phyloP scores from a whole-genome alignment of 2,888 invertebrate genomes.

The Torymus tubicola region DNA sequence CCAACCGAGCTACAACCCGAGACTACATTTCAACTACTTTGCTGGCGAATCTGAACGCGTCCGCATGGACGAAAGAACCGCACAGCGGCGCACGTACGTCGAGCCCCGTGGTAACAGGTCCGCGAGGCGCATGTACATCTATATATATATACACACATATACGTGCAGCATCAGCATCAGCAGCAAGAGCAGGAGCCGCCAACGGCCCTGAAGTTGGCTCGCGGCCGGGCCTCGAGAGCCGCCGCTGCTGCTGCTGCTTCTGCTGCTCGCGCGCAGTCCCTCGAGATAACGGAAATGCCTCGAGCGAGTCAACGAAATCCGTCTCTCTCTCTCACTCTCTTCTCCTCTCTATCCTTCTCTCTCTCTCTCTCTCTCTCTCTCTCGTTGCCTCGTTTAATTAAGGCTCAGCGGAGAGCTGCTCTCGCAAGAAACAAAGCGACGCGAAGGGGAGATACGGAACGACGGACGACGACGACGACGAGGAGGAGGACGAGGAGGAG shows the following conservation, averaged over 20 bases:
- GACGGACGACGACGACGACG: slow-evolving; percentile 40
- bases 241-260: slow-evolving; percentile 23
- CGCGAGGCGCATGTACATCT: slow-evolving; percentile 1
- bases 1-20: no score
- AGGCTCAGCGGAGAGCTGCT: slow-evolving; percentile 49
- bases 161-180: slow-evolving; percentile 44
- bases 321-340: slow-evolving; percentile 44
- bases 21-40: background rate
- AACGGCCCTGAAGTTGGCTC: slow-evolving; percentile 32
- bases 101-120: slow-evolving; percentile 23
- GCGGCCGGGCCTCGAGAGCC: slow-evolving; percentile 34
- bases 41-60: slow-evolving; percentile 4
- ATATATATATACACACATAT: background rate
- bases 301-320: slow-evolving; percentile 58
- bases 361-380: no score
- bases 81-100: background rate
- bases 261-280: slow-evolving; percentile 39
- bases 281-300: slow-evolving; percentile 62
- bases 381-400: slow-evolving; percentile 52
- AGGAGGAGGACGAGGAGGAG: background rate
- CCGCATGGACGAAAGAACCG: slow-evolving; percentile 27
- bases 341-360: background rate
- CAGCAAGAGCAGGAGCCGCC: slow-evolving; percentile 31
- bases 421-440: slow-evolving; percentile 58
- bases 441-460: slow-evolving; percentile 57